Base-by-base conservation (phyloP, 23 tunicate species). In the Diplosoma virens region DNA sequence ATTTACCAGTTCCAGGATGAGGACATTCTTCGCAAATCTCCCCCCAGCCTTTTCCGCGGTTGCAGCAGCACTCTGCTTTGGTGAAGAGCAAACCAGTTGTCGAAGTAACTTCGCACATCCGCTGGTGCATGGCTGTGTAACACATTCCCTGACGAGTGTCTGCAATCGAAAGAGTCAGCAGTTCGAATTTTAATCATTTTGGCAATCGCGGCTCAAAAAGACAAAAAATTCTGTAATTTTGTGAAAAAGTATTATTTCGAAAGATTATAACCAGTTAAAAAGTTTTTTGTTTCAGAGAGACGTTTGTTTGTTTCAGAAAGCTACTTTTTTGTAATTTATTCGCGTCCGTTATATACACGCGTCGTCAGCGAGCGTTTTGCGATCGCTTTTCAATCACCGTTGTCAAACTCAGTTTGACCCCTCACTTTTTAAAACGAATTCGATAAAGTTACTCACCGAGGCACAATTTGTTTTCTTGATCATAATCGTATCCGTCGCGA, bases 31-130 rank as follows among this genome's bases (percentile, higher is more conserved):
- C 97, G 63, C 97, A 84, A 34, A 56, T 67, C 27, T 59, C 83
- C 29, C 92, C 99, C 99, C 99, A 95, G 1, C 96, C 99, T 36
- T 90, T 84, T 1, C 96, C 96, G n/a, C 81, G 66, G 64, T 81
- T 80, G 64, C 99, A 95, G 77, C 99, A 95, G 48, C 99, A 95
- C 33, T 88, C 93, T 14, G 96, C 89, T 54, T 84, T 80, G 31
- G 99, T 82, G 71, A 95, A 89, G 7, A 64, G 72, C 58, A 88
- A 65, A 0, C 96, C 99, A 1, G 99, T 83, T 1, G 90, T 81
- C 9, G 95, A 82, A 1, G 96, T 84, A 14, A 81, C 61, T 61
- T 92, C 92, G 70, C 97, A 92, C 67, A 64, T 76, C 4, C 95
- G 84, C 54, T 94, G 90, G 28, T 87, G 90, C 66, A 94, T 83